Conservation (phyloP, 2,113 vertebrate genomes). For the Brachirus orientalis region DNA sequence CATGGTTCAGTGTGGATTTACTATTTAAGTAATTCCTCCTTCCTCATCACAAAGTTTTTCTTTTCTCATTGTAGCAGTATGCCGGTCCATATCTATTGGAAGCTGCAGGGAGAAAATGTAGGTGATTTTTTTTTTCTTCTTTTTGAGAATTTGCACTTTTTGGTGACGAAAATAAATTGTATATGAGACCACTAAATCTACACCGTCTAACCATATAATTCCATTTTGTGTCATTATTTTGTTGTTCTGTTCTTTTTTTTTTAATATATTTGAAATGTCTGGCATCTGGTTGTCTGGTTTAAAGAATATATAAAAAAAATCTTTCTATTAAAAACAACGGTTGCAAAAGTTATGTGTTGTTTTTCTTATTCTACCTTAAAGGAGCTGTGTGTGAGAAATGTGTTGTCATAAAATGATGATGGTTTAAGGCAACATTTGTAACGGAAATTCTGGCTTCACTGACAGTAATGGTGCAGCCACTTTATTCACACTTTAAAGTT, state of each 20-base stretch:
- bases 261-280: slow-evolving; percentile 84
- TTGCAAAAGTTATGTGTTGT: slow-evolving; percentile 69
- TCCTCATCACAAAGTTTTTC: slow-evolving; percentile 52
- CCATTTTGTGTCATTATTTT: slow-evolving; percentile 78
- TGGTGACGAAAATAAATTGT: slow-evolving; percentile 81
- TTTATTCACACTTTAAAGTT: no score
- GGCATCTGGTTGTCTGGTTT: slow-evolving; percentile 85
- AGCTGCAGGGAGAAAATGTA: slow-evolving; percentile 62
- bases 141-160: slow-evolving; percentile 85
- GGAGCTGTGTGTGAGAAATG: no score
- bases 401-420: no score
- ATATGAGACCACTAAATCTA: slow-evolving; percentile 86
- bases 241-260: slow-evolving; percentile 66
- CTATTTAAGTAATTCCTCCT: slow-evolving; percentile 54
- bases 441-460: no score
- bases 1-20: slow-evolving; percentile 35
- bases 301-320: slow-evolving; percentile 80
- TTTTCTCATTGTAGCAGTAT: slow-evolving; percentile 56
- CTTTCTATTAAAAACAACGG: slow-evolving; percentile 87
- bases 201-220: slow-evolving; percentile 83
- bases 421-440: no score
- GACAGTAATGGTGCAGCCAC: no score
- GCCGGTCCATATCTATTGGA: slow-evolving; percentile 67
- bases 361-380: slow-evolving; percentile 1
- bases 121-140: slow-evolving; percentile 56